These are phyloP conservation scores for Macquaria ambigua DNA, from an alignment of 2,113 vertebrate genomes.

Conservation along the genomic window DNA sequence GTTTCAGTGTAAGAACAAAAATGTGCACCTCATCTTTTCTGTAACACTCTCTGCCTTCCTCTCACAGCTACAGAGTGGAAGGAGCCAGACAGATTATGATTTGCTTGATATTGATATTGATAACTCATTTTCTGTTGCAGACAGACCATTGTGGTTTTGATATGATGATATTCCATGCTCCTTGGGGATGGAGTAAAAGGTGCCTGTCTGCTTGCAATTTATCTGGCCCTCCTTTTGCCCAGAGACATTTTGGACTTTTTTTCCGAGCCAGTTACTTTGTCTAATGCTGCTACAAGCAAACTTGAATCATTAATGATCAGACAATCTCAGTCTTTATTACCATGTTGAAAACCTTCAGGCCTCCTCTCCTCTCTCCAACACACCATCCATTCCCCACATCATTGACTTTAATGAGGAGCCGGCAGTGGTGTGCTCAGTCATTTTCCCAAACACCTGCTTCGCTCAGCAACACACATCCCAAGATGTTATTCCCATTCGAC, in stretches of 20 bases:
- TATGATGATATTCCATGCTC: constrained; percentile 35
- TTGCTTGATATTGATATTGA: constrained; percentile 53
- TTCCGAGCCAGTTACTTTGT: neutral
- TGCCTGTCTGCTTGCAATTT: constrained; percentile 28
- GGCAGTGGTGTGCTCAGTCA: constrained; percentile 13
- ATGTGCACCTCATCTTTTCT: constrained; percentile 49
- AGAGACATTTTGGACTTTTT: neutral
- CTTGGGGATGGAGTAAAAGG: constrained; percentile 11
- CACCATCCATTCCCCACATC: constrained; percentile 32
- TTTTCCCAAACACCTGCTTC: constrained; percentile 44
- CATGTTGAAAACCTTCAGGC: constrained; percentile 4
- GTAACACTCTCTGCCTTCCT: neutral
- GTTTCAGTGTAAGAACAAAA: constrained; percentile 46
- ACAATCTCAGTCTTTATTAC: constrained; percentile 19
- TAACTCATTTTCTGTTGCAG: constrained; percentile 59
- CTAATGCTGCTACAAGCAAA: constrained; percentile 5
- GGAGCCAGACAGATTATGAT: constrained; percentile 40
- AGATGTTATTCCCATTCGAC: constrained; percentile 31
- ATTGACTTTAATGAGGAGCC: constrained; percentile 49
- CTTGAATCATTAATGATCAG: constrained; percentile 16
- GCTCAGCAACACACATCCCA: constrained; percentile 27
- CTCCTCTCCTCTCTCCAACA: neutral
- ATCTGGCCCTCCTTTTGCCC: constrained; percentile 20
- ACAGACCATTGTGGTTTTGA: constrained; percentile 45
- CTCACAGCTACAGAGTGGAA: constrained; percentile 20